A percentile compares a stretch with the other conserved stretches of the same genome.
These are phyloP conservation scores for Poecilus cupreus DNA, from an alignment of 2,888 invertebrate species.

Conservation along the genomic window DNA sequence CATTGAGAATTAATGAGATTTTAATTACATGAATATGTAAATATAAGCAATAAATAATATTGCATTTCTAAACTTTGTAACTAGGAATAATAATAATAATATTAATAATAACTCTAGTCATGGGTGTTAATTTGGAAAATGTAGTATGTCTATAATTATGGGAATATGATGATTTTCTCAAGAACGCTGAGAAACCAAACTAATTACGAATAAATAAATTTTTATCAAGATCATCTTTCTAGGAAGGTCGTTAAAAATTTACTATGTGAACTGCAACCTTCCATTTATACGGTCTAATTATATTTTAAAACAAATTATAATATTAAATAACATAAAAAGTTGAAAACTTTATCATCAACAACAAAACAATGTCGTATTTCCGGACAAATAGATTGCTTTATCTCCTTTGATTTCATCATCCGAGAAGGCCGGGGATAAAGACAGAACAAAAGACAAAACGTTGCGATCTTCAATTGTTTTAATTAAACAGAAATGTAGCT, in stretches of 20 bases:
- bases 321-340: background rate
- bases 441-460: conserved; percentile 18
- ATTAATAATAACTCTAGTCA: background rate
- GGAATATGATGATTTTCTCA: conserved; percentile 17
- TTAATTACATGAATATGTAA: too few relatives aligned
- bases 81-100: too few relatives aligned
- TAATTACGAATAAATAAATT: conserved; percentile 25
- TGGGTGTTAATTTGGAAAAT: conserved; percentile 13
- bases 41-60: too few relatives aligned
- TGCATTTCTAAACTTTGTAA: too few relatives aligned
- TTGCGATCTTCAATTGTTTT: conserved; percentile 24
- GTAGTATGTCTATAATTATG: conserved; percentile 5
- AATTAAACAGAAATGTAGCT: conserved; percentile 5
- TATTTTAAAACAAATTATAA: background rate
- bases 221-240: conserved; percentile 32
- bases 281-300: background rate
- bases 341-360: conserved; percentile 9
- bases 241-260: conserved; percentile 10
- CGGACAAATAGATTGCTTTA: conserved; percentile 20
- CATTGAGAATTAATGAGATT: too few relatives aligned
- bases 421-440: background rate
- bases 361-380: conserved; percentile 13
- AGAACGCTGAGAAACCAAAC: conserved; percentile 19
- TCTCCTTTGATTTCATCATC: conserved; percentile 10
- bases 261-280: conserved; percentile 1